These are phyloP conservation scores for Drosophila mayri DNA, from an alignment of 1,140 invertebrate genomes.

Conservation along the genomic window DNA sequence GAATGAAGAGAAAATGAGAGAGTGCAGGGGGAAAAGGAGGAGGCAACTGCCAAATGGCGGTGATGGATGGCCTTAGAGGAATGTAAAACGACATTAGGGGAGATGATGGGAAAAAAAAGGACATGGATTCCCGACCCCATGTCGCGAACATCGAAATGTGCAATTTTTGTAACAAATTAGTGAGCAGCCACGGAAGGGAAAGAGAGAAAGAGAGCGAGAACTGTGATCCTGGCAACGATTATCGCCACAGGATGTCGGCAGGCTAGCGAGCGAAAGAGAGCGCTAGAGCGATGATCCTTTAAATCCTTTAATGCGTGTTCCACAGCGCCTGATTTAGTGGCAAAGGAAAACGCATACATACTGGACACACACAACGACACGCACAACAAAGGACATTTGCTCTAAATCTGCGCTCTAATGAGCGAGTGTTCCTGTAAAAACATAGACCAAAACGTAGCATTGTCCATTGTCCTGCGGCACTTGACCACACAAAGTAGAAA, in stretches of 20 bases:
- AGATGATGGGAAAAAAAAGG: conserved; percentile 37
- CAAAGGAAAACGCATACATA: conserved; percentile 41
- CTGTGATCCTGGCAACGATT: conserved; percentile 41
- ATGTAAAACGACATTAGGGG: conserved; percentile 9
- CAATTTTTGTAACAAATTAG: conserved; percentile 81
- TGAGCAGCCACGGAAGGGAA: neutral
- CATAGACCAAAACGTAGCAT: neutral
- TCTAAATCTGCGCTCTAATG: conserved; percentile 71
- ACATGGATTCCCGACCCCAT: conserved; percentile 55
- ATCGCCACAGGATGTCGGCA: conserved; percentile 39
- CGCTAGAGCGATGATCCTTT: conserved; percentile 46
- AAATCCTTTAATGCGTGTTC: conserved; percentile 72
- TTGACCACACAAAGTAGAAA: conserved; percentile 46
- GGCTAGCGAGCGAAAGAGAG: conserved; percentile 7
- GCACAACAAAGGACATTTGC: conserved; percentile 41
- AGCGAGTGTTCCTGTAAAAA: conserved; percentile 33
- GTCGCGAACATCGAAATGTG: conserved; percentile 63
- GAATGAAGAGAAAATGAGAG: conserved; percentile 9
- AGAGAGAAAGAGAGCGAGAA: neutral
- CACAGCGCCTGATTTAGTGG: conserved; percentile 49
- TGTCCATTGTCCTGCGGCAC: conserved; percentile 42
- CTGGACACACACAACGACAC: neutral
- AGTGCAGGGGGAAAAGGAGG: conserved; percentile 19
- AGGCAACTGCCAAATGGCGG: conserved; percentile 70
- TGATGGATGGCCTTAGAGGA: conserved; percentile 61